Evolutionary conservation across 2,113 vertebrate genomes (phyloP).

Genomic region (Sterrhoptilus dennistouni): DNA sequence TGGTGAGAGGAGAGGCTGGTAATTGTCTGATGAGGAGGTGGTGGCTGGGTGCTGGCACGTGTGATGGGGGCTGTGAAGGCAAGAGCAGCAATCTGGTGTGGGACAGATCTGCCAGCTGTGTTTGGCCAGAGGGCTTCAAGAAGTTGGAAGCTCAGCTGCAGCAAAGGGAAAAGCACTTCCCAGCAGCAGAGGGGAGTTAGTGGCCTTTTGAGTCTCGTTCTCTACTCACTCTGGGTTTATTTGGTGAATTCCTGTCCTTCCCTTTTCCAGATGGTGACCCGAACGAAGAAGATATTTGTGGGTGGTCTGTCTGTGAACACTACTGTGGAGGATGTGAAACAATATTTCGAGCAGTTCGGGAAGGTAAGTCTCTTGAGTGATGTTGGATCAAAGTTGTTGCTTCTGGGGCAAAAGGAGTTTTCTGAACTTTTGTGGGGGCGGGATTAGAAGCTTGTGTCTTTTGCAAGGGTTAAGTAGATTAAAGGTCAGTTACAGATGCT

Average conservation of each 20-base stretch:
- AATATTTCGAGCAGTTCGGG: slow-evolving; percentile 98
- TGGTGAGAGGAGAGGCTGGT: neutral
- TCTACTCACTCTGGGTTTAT: slow-evolving; percentile 5
- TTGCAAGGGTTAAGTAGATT: neutral
- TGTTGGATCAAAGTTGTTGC: neutral
- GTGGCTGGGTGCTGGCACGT: neutral
- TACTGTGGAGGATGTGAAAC: slow-evolving; percentile 97
- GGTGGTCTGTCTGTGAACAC: slow-evolving; percentile 98
- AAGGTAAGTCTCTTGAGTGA: slow-evolving; percentile 82
- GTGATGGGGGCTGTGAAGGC: rapidly evolving
- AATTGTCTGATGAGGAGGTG: neutral
- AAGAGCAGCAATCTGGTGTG: neutral
- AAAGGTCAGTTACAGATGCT: neutral
- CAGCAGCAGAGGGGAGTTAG: neutral
- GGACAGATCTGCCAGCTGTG: neutral
- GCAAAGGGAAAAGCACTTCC: neutral
- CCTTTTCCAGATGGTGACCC: slow-evolving; percentile 92
- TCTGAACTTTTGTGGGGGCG: neutral
- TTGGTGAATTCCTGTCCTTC: slow-evolving; percentile 62
- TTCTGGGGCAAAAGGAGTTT: neutral
- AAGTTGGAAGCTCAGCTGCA: neutral
- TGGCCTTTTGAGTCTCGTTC: neutral
- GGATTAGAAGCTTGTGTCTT: slow-evolving; percentile 17
- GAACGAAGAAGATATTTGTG: slow-evolving; percentile 99
- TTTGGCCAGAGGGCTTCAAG: neutral